Evolutionary conservation across 2,113 vertebrate species (phyloP), one percentile per base, ranked within the genome.

Genomic region (Sander vitreus): DNA sequence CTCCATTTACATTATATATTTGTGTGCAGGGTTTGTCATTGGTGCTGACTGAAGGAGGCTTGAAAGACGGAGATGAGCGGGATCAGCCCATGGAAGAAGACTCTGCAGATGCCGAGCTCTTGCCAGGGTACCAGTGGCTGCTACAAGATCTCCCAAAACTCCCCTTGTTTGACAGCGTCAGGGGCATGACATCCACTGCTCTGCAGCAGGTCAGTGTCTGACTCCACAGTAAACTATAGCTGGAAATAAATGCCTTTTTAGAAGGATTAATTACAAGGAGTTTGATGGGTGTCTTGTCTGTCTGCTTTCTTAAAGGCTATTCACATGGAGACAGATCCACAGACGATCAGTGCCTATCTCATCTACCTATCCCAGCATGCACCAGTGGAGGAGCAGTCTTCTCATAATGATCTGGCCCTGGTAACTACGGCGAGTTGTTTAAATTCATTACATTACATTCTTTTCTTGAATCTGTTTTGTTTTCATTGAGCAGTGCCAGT

Each of bases 341-440:
- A 98, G 92, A 98, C 97, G 36, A 97, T 99, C 92, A 99, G 98
- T 5, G 98, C 98, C 69, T 99, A 99, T 89, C 93, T 99, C 81
- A 97, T 99, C 80, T 99, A 99, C 91, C 95, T 99, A 18, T 99
- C 98, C 90, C 97, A 99, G 94, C 96, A 99, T n/a, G 97, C 97
- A 16, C 98, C 98, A 0, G 95, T 98, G 58, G 97, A 98, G 90
- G 98, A 99, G 64, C 98, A 99, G 92, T 94, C 95, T 5, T 96
- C 96, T 50, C 98, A 99, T 89, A 99, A 98, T 0, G 97, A 99
- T 83, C 95, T 99, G 0, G 97, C 97, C 13, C 92, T 99, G 97
- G 98, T 99, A 93, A 97, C 48, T 12, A 60, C 27, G 19, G 59
- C 36, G 0, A 58, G 30, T 65, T 74, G 7, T 30, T 78, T 27